Percentiles rank a stretch among this genome's conserved stretches.
Conservation (phyloP, 2,113 vertebrate species). For the Phaethornis superciliosus region DNA sequence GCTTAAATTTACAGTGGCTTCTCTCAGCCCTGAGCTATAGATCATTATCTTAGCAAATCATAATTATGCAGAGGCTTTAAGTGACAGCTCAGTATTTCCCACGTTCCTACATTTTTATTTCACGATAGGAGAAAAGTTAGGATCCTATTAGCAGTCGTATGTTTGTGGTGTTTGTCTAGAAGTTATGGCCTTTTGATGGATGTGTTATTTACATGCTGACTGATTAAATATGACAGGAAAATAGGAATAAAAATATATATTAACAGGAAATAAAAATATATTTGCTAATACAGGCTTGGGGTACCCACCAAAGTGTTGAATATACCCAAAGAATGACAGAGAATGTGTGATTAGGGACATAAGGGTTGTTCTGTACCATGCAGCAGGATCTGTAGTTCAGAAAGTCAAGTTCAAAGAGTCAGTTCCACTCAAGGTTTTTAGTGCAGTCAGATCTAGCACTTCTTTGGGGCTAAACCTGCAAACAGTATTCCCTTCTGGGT, state of each 20-base stretch:
- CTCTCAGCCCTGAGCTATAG: background rate
- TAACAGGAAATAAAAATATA: constrained; percentile 18
- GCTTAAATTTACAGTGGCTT: background rate
- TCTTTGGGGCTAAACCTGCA: background rate
- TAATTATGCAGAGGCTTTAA: background rate
- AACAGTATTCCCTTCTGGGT: no score
- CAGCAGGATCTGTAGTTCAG: background rate
- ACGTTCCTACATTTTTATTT: background rate
- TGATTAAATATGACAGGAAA: constrained; percentile 5
- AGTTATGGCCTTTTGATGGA: constrained; percentile 23
- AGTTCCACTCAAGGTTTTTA: background rate
- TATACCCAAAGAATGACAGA: background rate
- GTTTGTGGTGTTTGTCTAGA: background rate
- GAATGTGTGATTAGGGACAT: background rate
- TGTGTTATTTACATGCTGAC: background rate
- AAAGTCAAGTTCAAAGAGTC: background rate
- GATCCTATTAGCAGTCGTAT: constrained; percentile 7
- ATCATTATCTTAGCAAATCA: background rate
- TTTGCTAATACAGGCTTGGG: background rate
- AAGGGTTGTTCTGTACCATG: background rate
- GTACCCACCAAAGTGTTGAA: background rate
- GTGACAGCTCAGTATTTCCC: constrained; percentile 8
- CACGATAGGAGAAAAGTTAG: constrained; percentile 18
- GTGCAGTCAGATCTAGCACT: background rate
- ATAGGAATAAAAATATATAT: constrained; percentile 38